A percentile compares a stretch with the other conserved stretches of the same genome.
Evolutionary conservation across 2,888 invertebrate genomes (phyloP).

Genomic region (Tetranychus truncatus): DNA sequence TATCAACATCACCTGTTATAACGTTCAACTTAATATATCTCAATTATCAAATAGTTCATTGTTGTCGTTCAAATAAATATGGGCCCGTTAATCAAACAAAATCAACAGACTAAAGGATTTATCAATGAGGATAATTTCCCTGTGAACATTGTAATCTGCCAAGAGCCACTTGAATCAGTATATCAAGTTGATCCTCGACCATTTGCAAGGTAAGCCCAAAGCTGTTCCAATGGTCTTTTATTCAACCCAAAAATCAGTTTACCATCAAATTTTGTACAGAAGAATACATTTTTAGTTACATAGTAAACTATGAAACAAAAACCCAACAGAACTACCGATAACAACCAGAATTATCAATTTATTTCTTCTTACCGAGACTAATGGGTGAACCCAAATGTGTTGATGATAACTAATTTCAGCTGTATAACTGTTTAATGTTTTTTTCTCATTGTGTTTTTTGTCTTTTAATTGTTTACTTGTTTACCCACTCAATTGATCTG

Average conservation of each 20-base stretch:
- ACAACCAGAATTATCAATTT: too few species aligned
- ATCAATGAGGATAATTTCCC: neutral
- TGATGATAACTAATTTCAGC: too few species aligned
- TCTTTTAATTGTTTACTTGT: too few species aligned
- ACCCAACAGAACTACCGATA: too few species aligned
- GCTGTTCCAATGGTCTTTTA: neutral
- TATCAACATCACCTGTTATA: too few species aligned
- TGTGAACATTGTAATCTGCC: neutral
- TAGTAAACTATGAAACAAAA: neutral
- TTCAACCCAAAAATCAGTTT: neutral
- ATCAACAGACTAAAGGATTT: slow-evolving; percentile 4
- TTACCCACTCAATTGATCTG: too few species aligned
- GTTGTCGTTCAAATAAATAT: neutral
- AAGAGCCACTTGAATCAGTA: neutral
- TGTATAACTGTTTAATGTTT: too few species aligned
- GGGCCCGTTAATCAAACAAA: neutral
- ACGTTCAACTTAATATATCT: too few species aligned
- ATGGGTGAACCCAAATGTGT: too few species aligned
- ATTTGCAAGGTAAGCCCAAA: slow-evolving; percentile 9
- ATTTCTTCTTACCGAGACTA: too few species aligned
- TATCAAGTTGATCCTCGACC: slow-evolving; percentile 9
- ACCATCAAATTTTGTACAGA: neutral
- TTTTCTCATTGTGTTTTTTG: too few species aligned
- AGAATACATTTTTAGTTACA: neutral
- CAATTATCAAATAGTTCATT: too few species aligned